A percentile compares a stretch with the other conserved stretches of the same genome.
phyloP scores from a whole-genome alignment of 2,797 vertebrate species.

The Chromobotia macracanthus region DNA sequence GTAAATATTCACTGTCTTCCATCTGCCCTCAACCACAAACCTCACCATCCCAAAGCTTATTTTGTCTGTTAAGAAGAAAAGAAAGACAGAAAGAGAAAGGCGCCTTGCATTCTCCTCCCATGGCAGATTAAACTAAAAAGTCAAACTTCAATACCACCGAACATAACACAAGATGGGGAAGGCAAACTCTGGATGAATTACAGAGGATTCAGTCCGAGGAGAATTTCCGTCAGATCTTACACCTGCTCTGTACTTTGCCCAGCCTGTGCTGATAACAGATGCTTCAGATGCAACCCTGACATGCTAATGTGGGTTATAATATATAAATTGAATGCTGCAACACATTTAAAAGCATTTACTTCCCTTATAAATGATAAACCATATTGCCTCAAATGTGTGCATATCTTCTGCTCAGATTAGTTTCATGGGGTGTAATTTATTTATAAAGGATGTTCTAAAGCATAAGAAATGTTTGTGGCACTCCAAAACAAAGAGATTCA shows the following conservation, averaged over 20 bases:
- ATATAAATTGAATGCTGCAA: slow-evolving; percentile 21
- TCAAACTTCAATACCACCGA: slow-evolving; percentile 42
- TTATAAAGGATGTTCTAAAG: slow-evolving; percentile 68
- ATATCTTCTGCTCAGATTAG: slow-evolving; percentile 68
- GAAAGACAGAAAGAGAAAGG: slow-evolving; percentile 26
- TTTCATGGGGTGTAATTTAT: slow-evolving; percentile 76
- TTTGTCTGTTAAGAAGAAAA: slow-evolving; percentile 70
- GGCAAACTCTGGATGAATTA: slow-evolving; percentile 62
- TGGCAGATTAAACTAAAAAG: slow-evolving; percentile 62
- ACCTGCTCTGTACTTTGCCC: not conserved
- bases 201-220: slow-evolving; percentile 67
- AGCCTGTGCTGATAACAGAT: slow-evolving; percentile 36
- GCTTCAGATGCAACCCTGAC: slow-evolving; percentile 54
- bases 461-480: slow-evolving; percentile 52
- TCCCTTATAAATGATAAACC: slow-evolving; percentile 30
- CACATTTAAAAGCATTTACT: slow-evolving; percentile 47
- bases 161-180: slow-evolving; percentile 50
- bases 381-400: slow-evolving; percentile 23
- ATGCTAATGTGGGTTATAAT: slow-evolving; percentile 27
- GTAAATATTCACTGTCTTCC: slow-evolving; percentile 72
- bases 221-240: slow-evolving; percentile 60
- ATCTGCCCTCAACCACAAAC: slow-evolving; percentile 57
- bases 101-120: slow-evolving; percentile 61
- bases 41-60: slow-evolving; percentile 77
- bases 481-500: slow-evolving; percentile 26